Conservation (phyloP, 2,888 invertebrate species). For the Cosmopolites sordidus region DNA sequence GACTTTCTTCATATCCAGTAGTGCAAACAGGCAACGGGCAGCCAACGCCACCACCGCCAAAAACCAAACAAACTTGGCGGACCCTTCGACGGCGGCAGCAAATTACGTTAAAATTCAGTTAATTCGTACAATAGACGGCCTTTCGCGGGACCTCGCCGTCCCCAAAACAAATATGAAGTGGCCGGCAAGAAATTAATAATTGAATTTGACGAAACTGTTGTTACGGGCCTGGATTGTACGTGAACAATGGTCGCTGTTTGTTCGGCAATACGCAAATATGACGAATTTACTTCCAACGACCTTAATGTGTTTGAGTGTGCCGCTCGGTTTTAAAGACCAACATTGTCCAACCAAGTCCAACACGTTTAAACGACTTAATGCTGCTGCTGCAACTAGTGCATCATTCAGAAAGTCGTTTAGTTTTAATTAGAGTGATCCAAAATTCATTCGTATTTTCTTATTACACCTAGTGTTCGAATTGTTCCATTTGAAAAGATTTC, state of each 20-base stretch:
- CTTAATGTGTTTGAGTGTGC: neutral
- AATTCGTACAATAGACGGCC: conserved; percentile 14
- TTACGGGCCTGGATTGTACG: conserved; percentile 20
- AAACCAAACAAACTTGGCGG: conserved; percentile 7
- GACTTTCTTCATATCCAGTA: too few species aligned
- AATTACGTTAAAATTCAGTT: conserved; percentile 20
- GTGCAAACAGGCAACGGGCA: neutral
- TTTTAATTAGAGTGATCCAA: too few species aligned
- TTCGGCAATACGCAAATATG: conserved; percentile 18
- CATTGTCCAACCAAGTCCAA: too few species aligned
- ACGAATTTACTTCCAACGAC: conserved; percentile 14
- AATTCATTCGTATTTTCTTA: too few species aligned
- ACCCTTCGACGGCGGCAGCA: conserved; percentile 5
- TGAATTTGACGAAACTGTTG: conserved; percentile 22
- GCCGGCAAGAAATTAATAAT: conserved; percentile 23
- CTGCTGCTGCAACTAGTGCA: too few species aligned
- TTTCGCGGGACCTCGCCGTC: conserved; percentile 9
- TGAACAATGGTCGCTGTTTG: conserved; percentile 20
- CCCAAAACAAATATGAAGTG: conserved; percentile 16
- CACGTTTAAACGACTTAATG: too few species aligned
- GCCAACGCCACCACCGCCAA: neutral
- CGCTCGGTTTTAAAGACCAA: too few species aligned
- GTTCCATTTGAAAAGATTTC: too few species aligned
- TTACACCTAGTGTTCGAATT: too few species aligned
- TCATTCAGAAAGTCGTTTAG: too few species aligned